Evolutionary conservation across 2,113 vertebrate species (phyloP).

Genomic region (Dermatemys mawii): DNA sequence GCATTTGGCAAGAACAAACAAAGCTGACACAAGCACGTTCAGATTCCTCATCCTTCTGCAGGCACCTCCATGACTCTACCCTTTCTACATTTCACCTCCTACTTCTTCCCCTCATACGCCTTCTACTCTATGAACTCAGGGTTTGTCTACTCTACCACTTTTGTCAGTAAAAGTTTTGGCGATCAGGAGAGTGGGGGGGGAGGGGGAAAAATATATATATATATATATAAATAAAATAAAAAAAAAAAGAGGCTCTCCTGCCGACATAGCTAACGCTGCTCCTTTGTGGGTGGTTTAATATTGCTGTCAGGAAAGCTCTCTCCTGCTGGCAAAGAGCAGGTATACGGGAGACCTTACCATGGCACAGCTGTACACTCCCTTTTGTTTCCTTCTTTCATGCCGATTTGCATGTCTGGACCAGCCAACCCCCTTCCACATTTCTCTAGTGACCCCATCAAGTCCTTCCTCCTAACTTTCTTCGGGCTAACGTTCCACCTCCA

Average conservation of each 20-base stretch:
- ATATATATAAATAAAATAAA: too few relatives aligned
- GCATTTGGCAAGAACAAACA: neutral
- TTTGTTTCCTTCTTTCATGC: neutral
- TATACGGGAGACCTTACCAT: too few relatives aligned
- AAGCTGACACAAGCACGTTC: neutral
- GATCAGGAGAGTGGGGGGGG: too few relatives aligned
- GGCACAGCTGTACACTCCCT: neutral
- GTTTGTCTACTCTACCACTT: neutral
- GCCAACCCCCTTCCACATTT: conserved; percentile 1
- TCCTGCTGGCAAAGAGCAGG: neutral
- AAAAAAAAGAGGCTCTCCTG: neutral
- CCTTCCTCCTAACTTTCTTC: neutral
- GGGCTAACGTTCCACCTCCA: neutral
- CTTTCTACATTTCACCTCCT: neutral
- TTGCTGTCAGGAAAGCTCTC: too few relatives aligned
- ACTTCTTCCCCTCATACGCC: neutral
- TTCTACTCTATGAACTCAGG: neutral
- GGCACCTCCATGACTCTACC: neutral
- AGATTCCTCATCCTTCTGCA: neutral
- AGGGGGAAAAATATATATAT: too few relatives aligned
- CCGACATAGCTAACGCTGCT: too few relatives aligned
- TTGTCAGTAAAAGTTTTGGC: neutral
- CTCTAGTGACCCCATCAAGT: conserved; percentile 20
- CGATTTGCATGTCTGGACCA: conserved; percentile 8
- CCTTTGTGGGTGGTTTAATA: too few relatives aligned